Evolutionary conservation across 37 sponge, comb jelly and placozoan genomes (phyloP), one percentile per base, ranked within the genome.

Genomic region (Dysidea cf. avara): DNA sequence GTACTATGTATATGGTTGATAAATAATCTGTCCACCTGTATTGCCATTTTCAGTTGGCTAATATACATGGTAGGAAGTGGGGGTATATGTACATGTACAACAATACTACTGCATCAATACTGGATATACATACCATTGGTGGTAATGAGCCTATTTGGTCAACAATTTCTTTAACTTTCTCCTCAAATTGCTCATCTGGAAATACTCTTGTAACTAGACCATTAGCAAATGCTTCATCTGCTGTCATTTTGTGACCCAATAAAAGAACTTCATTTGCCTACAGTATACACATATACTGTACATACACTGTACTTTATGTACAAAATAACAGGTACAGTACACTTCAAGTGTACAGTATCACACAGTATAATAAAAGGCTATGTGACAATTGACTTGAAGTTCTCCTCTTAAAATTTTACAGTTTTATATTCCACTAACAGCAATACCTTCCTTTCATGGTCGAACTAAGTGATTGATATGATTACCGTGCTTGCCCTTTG

Each of bases 211-310:
- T 90, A 17, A 96, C 87, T 32, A 96, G 67, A 21, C 80, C 80
- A n/a, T 94, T 68, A 38, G 89, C 94, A 67, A 48, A 90, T 1
- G 97, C 97, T 49, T 96, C 97, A 36, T 22, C 59, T 21, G 91
- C 87, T 24, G 94, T 84, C 68, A 96, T 62, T 72, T 96, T 92
- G 35, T 66, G 64, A 25, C 90, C 90, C n/a, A 58, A 50, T 34
- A 96, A 37, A 1, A 96, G 67, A 24, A 96, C 52, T 55, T 96
- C 97, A 69, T 89, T 96, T 14, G 97, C 93, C 94, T 94, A 56
- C 30, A 1, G 56, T 31, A 12, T 18, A 56, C n/a, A n/a, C n/a
- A n/a, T n/a, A n/a, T n/a, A n/a, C n/a, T n/a, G n/a, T 56, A 12
- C 26, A 12, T 29, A 49, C 52, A 49, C 52, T 18, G 16, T 18